Base-by-base conservation (phyloP, 2,888 invertebrate species). In the Sclerodermus sp. region DNA sequence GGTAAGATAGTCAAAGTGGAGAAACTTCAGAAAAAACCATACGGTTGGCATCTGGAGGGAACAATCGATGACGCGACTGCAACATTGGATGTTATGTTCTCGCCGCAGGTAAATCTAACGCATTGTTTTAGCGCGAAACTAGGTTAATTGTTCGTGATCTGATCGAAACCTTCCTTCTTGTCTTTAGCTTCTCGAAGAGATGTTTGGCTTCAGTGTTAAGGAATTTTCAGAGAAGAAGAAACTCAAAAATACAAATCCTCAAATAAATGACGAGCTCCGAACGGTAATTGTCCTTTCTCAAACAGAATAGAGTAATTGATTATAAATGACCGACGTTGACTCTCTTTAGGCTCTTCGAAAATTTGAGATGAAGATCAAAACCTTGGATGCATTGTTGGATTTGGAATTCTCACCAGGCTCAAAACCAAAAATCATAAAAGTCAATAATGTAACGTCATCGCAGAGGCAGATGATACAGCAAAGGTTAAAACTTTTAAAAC, bases 61-160 rank as follows among this genome's bases (percentile, higher is more conserved):
- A 81, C 80, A 8, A 74, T 87, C 41, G 79, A 80, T 6, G 87
- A 87, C 71, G 81, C 80, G 14, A 83, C 82, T 4, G 84, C 82
- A 1, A 79, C 73, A 44, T 57, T 87, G 13, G 80, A 83, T 43
- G 83, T 84, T 1, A 79, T 80, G 14, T 81, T 88, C 45, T 80
- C 84, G 1, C 83, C 83, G 54, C 79, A 83, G 60, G 82, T 87
- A 64, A 14, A 16, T 37, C n/a, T n/a, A n/a, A n/a, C n/a, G n/a
- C n/a, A n/a, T n/a, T n/a, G n/a, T n/a, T n/a, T n/a, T n/a, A n/a
- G n/a, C n/a, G n/a, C n/a, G n/a, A n/a, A n/a, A n/a, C n/a, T n/a
- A n/a, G n/a, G n/a, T n/a, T n/a, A n/a, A n/a, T n/a, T n/a, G n/a
- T n/a, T n/a, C n/a, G n/a, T n/a, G n/a, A n/a, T n/a, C n/a, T n/a